Percentiles rank a stretch among this genome's conserved stretches.
phyloP scores from a whole-genome alignment of 2,888 invertebrate genomes.

The Aleiodes leptofemur region DNA sequence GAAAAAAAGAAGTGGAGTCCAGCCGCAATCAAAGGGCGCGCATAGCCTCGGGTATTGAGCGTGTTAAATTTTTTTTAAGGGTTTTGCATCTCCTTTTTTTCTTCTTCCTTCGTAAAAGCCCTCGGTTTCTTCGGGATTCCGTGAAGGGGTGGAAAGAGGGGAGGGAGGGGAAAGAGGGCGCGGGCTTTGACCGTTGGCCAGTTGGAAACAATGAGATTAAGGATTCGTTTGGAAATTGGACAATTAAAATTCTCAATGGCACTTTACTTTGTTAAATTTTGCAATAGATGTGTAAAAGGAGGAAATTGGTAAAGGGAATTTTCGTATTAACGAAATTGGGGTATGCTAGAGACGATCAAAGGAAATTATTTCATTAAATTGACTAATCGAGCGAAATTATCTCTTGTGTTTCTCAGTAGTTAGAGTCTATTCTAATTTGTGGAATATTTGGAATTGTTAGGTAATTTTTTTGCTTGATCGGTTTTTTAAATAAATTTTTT shows the following conservation, averaged over 20 bases:
- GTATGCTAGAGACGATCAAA: constrained; percentile 66
- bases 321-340: constrained; percentile 47
- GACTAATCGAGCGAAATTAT: constrained; percentile 69
- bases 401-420: constrained; percentile 35
- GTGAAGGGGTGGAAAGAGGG: constrained; percentile 6
- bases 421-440: neutral
- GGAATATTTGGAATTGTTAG: constrained; percentile 46
- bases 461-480: neutral
- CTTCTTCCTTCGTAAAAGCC: neutral
- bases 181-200: constrained; percentile 56
- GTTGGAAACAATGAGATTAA: constrained; percentile 68
- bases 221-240: constrained; percentile 60
- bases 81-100: constrained; percentile 47
- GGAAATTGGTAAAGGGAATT: neutral
- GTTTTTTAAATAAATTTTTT: too few species aligned
- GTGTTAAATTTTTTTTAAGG: constrained; percentile 61
- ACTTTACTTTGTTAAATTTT: constrained; percentile 63
- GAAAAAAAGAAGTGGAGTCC: constrained; percentile 52
- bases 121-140: constrained; percentile 8
- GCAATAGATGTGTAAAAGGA: too few species aligned
- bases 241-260: constrained; percentile 73
- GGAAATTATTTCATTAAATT: constrained; percentile 73
- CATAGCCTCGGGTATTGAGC: constrained; percentile 52
- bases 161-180: constrained; percentile 31
- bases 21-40: constrained; percentile 59